Conservation (phyloP, 2,113 vertebrate genomes). For the Glareola pratincola region DNA sequence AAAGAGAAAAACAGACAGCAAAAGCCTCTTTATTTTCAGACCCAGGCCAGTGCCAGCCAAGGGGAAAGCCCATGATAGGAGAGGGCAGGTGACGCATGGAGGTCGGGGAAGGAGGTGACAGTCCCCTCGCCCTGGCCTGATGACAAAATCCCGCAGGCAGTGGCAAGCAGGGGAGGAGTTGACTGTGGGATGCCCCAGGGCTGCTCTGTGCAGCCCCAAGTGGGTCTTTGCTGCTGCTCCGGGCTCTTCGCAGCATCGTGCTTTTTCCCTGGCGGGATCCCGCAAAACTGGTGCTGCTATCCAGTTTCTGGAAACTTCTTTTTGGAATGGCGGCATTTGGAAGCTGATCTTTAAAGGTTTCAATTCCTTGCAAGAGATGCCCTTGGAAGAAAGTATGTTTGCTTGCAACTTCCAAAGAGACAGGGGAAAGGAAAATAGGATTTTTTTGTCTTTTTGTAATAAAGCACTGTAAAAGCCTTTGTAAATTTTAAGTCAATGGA, state of each 20-base stretch:
- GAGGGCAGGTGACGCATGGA: background rate
- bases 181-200: background rate
- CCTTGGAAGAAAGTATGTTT: background rate
- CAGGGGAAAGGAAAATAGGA: background rate
- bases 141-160: background rate
- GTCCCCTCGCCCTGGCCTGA: background rate
- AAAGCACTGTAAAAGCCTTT: background rate
- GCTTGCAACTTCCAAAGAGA: background rate
- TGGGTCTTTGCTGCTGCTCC: background rate
- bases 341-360: background rate
- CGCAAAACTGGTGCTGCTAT: background rate
- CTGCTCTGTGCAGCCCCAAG: accelerated
- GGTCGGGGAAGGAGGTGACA: background rate
- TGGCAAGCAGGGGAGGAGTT: background rate
- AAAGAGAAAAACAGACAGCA: background rate
- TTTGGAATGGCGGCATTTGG: background rate
- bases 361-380: background rate
- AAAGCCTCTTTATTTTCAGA: background rate
- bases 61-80: background rate
- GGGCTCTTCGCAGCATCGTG: background rate
- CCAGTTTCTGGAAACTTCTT: background rate
- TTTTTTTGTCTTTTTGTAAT: background rate
- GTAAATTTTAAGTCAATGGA: background rate
- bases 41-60: background rate
- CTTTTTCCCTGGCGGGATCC: background rate